Evolutionary conservation across 2,888 invertebrate genomes (phyloP).

Genomic region (Hydrotaea cyrtoneurina): DNA sequence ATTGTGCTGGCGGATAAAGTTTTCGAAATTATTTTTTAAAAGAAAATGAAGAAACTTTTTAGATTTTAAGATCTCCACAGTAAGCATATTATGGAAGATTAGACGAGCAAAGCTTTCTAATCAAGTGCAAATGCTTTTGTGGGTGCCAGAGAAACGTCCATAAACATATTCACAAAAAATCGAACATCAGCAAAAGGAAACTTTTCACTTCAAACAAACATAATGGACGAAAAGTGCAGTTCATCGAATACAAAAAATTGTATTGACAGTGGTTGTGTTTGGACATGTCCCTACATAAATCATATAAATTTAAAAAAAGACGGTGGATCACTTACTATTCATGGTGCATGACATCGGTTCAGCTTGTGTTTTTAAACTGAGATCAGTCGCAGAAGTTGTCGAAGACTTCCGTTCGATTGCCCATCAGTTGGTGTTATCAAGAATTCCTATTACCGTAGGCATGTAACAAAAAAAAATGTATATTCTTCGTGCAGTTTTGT

Average conservation of each 20-base stretch:
- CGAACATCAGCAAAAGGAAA: too few relatives aligned
- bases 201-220: too few relatives aligned
- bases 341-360: constrained; percentile 97
- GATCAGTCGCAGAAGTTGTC: constrained; percentile 95
- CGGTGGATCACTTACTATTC: constrained; percentile 94
- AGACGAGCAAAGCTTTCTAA: not conserved
- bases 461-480: too few relatives aligned
- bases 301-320: too few relatives aligned
- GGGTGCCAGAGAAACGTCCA: too few relatives aligned
- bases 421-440: constrained; percentile 89
- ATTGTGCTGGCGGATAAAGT: constrained; percentile 28
- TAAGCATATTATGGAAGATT: not conserved
- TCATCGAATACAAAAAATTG: too few relatives aligned
- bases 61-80: not conserved
- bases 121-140: not conserved
- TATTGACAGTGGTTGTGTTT: too few relatives aligned
- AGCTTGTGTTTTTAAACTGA: constrained; percentile 94
- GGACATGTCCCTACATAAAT: too few relatives aligned
- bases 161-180: too few relatives aligned
- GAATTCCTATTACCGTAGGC: too few relatives aligned
- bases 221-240: too few relatives aligned
- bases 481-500: too few relatives aligned
- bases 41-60: constrained; percentile 17
- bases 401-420: constrained; percentile 94
- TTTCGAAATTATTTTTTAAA: constrained; percentile 12